Base-by-base conservation (phyloP, 2,888 invertebrate species). In the Elysia crispata region DNA sequence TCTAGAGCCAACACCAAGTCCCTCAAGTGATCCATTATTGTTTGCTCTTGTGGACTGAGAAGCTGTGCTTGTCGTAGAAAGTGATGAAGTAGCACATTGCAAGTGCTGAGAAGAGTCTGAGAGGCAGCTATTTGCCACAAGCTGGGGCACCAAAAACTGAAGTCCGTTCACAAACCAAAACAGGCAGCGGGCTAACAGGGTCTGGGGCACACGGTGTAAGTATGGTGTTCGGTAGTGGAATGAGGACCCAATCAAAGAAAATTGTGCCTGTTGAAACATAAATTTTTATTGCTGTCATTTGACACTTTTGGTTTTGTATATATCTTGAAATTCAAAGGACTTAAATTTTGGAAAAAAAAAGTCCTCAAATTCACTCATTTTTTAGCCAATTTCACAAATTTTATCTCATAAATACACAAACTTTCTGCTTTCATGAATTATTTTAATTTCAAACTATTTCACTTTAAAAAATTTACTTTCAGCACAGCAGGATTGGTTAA, bases 91-190 rank as follows among this genome's bases (percentile, higher is more conserved):
- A 6, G 41, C 60, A 20, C 62, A 25, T 11, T 23, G 28, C 41
- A 73, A 28, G 41, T 75, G 81, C 31, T 66, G 77, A 0, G 67
- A 13, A 23, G 76, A 66, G 1, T 74, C 73, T 20, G 28, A 60
- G 20, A 83, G 28, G 73, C 85, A 86, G 18, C 85, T 69, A 67
- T 80, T 83, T 28, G 86, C 87, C 23, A 87, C 79, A 18, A 88
- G 31, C 73, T 88, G 88, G 5, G 88, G 88, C 15, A 87, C 77
- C 3, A 86, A n/a, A 5, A 87, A 82, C 74, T 87, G 64, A n/a
- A 72, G 0, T 1, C 84, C 75, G 66, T 88, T 88, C 69, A 87
- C 76, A 30, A 82, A 49, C 86, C 85, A 86, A 77, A 87, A 88
- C 13, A 83, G 25, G 1, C 77, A 20, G 31, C 84, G 77, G 6